Conservation (phyloP, 2,888 invertebrate species). For the Trissolcus brochymenae region DNA sequence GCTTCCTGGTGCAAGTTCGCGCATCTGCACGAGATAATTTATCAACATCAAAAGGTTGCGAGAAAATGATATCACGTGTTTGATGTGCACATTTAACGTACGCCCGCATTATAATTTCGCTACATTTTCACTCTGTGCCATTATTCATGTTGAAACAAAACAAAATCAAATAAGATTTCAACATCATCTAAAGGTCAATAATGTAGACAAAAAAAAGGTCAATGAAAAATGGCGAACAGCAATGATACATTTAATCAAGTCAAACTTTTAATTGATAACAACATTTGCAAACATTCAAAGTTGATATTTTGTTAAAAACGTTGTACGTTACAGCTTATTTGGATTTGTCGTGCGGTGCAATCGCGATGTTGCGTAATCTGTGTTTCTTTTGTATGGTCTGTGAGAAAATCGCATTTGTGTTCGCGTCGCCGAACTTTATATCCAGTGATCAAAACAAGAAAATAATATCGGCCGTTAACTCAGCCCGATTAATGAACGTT, state of each 20-base stretch:
- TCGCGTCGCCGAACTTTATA: slow-evolving; percentile 25
- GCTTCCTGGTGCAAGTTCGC: slow-evolving; percentile 43
- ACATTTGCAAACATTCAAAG: too few species aligned
- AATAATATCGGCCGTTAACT: slow-evolving; percentile 30
- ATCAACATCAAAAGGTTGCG: slow-evolving; percentile 33
- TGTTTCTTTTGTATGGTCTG: slow-evolving; percentile 36
- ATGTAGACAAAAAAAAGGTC: too few species aligned
- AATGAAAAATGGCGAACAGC: too few species aligned
- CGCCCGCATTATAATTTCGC: background rate
- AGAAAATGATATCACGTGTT: slow-evolving; percentile 19
- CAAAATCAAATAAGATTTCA: too few species aligned
- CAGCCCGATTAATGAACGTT: slow-evolving; percentile 24
- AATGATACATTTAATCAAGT: too few species aligned
- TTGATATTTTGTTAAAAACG: too few species aligned
- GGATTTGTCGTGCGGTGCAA: too few species aligned
- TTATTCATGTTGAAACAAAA: background rate
- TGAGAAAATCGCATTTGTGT: slow-evolving; percentile 36
- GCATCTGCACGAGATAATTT: slow-evolving; percentile 31
- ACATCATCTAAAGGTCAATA: too few species aligned
- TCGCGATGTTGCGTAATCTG: slow-evolving; percentile 42
- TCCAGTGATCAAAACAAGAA: slow-evolving; percentile 17
- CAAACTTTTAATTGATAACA: too few species aligned
- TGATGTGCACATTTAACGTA: slow-evolving; percentile 9
- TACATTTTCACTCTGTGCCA: slow-evolving; percentile 4
- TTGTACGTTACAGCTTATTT: too few species aligned